Evolutionary conservation across 1,140 invertebrate genomes (phyloP), one percentile per base, ranked within the genome.

Genomic region (Aphelinus atriplicis): DNA sequence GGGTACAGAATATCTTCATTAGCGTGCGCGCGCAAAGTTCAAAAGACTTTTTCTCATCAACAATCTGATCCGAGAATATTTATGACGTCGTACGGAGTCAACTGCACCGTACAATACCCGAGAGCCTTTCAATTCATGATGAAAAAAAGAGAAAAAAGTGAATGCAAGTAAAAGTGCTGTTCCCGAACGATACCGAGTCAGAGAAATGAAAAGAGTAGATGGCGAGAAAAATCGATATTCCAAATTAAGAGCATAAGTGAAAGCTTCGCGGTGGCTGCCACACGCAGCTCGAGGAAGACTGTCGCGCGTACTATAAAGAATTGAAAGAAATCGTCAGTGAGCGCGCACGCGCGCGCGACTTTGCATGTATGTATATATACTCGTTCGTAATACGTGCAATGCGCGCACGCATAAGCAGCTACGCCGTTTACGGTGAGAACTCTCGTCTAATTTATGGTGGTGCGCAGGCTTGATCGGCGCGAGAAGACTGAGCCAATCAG

Each of bases 361-460:
- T 63, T 61, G 64, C 77, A 77, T 62, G 63, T n/a, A 51, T 50
- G 56, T 62, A 50, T 48, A 7, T 53, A 53, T 9, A 53, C 26
- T 47, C 53, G 56, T 62, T 50, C 48, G n/a, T 53, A 78, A 69
- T 26, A 79, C 50, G 71, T 76, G 75, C 3, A 26, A 51, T 51
- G 47, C 0, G 51, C 48, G n/a, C 42, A 45, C 26, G 48, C 10
- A 42, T 72, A 48, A 57, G 42, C 51, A 42, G 50, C 2, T 45
- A 53, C 26, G 26, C 46, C 50, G 51, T 51, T 70, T 71, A 81
- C 79, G 77, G 77, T 74, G 73, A 76, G 81, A 77, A 80, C 80
- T 81, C 81, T 80, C 77, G 66, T 81, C 78, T 81, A 82, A 82
- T 81, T 82, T 81, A 79, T 78, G 74, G 56, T 57, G 61, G 63